Evolutionary conservation across 2,888 invertebrate species (phyloP).

Genomic region (Byasa hedistus): DNA sequence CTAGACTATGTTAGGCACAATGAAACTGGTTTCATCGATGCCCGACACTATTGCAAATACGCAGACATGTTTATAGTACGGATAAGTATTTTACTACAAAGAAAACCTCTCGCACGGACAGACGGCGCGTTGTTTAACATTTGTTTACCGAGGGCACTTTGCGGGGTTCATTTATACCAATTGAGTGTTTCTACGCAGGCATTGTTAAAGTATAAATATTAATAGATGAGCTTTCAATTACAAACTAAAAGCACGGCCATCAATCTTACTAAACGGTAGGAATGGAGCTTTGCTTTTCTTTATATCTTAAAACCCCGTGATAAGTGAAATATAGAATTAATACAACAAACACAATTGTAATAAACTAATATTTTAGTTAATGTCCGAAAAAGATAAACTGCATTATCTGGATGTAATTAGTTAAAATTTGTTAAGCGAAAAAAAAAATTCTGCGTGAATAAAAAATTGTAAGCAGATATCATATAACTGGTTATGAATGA

Average conservation of each 20-base stretch:
- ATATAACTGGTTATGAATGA: too few species aligned
- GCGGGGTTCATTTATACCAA: conserved; percentile 5
- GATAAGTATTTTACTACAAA: conserved; percentile 48
- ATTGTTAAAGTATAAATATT: background rate
- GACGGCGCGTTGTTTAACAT: conserved; percentile 47
- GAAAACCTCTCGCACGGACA: conserved; percentile 52
- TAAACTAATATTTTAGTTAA: too few species aligned
- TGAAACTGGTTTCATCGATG: conserved; percentile 44
- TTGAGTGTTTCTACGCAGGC: conserved; percentile 7
- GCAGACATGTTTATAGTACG: conserved; percentile 34
- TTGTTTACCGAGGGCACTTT: conserved; percentile 21
- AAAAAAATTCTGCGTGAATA: too few species aligned
- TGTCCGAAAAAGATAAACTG: too few species aligned
- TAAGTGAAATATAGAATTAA: too few species aligned
- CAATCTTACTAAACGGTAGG: background rate
- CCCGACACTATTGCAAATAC: conserved; percentile 38
- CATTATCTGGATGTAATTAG: too few species aligned
- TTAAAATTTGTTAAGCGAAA: too few species aligned
- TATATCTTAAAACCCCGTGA: too few species aligned
- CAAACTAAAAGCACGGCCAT: background rate
- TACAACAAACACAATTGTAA: too few species aligned
- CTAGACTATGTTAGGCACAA: conserved; percentile 34
- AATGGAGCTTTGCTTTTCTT: conserved; percentile 1
- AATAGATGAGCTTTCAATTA: background rate
- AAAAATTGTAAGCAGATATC: too few species aligned